Evolutionary conservation across 1,140 invertebrate species (phyloP).

Genomic region (Saccostrea echinata): DNA sequence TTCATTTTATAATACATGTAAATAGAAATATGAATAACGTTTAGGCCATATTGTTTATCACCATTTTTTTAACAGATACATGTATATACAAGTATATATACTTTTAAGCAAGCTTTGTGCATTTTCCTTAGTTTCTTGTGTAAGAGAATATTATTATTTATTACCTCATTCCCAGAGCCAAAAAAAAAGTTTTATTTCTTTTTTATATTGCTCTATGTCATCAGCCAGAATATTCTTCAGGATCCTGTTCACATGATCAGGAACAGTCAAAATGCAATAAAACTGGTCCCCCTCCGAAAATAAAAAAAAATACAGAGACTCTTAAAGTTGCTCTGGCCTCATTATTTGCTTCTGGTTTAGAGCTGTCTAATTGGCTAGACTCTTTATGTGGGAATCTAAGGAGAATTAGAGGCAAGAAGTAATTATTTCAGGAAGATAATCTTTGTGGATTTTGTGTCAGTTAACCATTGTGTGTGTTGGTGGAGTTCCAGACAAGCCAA

Average conservation of each 20-base stretch:
- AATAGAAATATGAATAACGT: neutral
- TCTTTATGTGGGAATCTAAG: neutral
- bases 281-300: neutral
- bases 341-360: slow-evolving; percentile 17
- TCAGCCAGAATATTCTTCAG: neutral
- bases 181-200: neutral
- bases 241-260: slow-evolving; percentile 2
- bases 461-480: neutral
- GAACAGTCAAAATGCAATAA: slow-evolving; percentile 29
- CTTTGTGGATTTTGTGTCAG: neutral
- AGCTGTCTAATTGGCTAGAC: slow-evolving; percentile 4
- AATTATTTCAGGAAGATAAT: slow-evolving; percentile 31
- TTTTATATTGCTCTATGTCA: neutral
- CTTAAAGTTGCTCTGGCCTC: slow-evolving; percentile 8
- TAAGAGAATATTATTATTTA: neutral
- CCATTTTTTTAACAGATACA: neutral
- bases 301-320: slow-evolving; percentile 1
- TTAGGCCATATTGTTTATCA: neutral
- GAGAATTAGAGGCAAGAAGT: slow-evolving; percentile 24
- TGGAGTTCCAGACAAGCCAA: neutral
- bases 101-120: too few species aligned
- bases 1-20: neutral
- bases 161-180: neutral
- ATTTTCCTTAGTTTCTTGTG: too few species aligned
- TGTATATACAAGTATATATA: too few species aligned